Percentiles rank a stretch among this genome's conserved stretches.
phyloP scores from a whole-genome alignment of 2,113 vertebrate species.

The Cyanocitta stelleri region DNA sequence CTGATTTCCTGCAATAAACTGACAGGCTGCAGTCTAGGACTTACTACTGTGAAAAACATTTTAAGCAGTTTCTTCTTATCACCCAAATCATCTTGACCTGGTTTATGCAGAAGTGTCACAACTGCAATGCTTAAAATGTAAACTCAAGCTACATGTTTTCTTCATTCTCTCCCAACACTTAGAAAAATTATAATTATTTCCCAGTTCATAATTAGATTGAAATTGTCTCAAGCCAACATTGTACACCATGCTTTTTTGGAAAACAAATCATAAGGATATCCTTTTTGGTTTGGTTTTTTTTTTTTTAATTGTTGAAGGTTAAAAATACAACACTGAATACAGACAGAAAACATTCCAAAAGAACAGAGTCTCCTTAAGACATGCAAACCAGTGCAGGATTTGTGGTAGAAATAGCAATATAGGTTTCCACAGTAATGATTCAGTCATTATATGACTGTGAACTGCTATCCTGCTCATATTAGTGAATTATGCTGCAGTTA shows the following conservation, averaged over 20 bases:
- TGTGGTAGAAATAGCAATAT: not conserved
- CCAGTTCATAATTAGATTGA: not conserved
- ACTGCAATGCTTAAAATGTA: not conserved
- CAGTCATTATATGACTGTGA: not conserved
- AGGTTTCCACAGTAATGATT: not conserved
- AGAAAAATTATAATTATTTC: not conserved
- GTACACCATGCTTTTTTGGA: not conserved
- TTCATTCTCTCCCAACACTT: not conserved
- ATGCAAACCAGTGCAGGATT: not conserved
- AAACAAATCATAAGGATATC: not conserved
- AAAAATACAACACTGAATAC: not conserved
- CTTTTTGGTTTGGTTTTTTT: not conserved
- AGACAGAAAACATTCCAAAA: not conserved
- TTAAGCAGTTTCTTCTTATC: not conserved
- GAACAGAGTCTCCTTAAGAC: not conserved
- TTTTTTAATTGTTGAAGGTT: not conserved
- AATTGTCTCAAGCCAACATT: not conserved
- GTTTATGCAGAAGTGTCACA: not conserved
- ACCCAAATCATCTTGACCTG: not conserved
- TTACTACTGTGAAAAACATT: not conserved
- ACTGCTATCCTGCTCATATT: not conserved
- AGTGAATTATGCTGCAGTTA: not conserved
- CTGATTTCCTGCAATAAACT: not conserved
- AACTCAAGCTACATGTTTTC: not conserved
- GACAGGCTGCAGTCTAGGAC: not conserved